Conservation (phyloP, 2,888 invertebrate species). For the Margaritifera margaritifera region DNA sequence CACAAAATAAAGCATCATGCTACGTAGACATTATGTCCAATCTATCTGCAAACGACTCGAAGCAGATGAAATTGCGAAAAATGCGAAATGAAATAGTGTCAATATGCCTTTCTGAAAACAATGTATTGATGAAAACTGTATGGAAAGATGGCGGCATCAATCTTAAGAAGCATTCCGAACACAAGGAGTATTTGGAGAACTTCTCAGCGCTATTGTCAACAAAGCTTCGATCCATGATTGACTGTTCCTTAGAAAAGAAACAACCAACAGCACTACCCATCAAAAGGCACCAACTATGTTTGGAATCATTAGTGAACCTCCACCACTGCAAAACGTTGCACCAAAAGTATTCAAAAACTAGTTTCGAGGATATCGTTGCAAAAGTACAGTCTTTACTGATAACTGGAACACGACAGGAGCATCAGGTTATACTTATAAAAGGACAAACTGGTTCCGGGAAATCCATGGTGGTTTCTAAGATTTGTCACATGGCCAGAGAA, state of each 20-base stretch:
- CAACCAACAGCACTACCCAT: conserved; percentile 11
- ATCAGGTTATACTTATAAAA: conserved; percentile 38
- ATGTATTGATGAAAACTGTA: conserved; percentile 9
- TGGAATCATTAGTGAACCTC: conserved; percentile 37
- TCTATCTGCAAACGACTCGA: not conserved
- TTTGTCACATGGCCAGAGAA: conserved; percentile 34
- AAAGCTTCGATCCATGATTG: conserved; percentile 12
- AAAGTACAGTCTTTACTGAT: conserved; percentile 38
- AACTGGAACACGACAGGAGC: conserved; percentile 35
- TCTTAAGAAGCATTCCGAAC: conserved; percentile 5
- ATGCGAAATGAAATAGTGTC: conserved; percentile 11
- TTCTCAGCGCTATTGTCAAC: conserved; percentile 27
- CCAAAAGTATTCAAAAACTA: conserved; percentile 9
- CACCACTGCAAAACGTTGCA: conserved; percentile 31
- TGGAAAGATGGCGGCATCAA: conserved; percentile 7
- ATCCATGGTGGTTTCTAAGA: conserved; percentile 30
- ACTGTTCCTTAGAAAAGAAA: conserved; percentile 7
- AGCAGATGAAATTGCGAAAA: conserved; percentile 6
- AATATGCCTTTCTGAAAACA: conserved; percentile 3
- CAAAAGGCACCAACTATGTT: conserved; percentile 4
- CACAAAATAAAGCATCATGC: too few species aligned
- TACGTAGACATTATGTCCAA: too few species aligned
- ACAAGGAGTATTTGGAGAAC: conserved; percentile 39
- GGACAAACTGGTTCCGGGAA: conserved; percentile 37
- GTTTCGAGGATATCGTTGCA: conserved; percentile 25